These are phyloP conservation scores for Calliopum simillimum DNA, from an alignment of 2,888 invertebrate genomes.

Conservation along the genomic window DNA sequence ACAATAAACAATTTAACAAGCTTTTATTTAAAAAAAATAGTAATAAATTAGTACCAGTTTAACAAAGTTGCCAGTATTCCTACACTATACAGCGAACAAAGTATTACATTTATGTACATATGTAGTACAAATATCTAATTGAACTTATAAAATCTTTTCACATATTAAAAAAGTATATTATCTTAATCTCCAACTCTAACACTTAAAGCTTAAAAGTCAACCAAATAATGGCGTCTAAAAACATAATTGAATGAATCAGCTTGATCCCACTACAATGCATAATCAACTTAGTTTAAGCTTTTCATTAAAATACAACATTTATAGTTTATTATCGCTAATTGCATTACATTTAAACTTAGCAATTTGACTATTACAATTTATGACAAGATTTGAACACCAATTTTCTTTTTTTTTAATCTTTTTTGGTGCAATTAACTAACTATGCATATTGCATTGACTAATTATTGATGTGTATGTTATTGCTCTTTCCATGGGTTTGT, in stretches of 20 bases:
- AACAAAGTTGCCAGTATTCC: background rate
- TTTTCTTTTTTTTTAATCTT: background rate
- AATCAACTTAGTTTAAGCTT: background rate
- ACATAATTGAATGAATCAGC: background rate
- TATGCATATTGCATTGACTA: conserved; percentile 16
- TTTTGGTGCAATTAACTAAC: background rate
- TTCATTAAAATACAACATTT: too few relatives aligned
- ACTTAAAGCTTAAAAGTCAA: too few relatives aligned
- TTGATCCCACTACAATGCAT: conserved; percentile 5
- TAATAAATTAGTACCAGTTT: background rate
- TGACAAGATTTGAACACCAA: conserved; percentile 23
- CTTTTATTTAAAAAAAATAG: conserved; percentile 13
- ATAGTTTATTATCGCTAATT: too few relatives aligned
- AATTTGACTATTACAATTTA: background rate
- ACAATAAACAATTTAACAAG: conserved; percentile 23
- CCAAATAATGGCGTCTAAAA: background rate
- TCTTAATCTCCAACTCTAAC: too few relatives aligned
- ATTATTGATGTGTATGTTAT: conserved; percentile 29
- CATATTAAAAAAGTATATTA: background rate
- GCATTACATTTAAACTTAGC: too few relatives aligned
- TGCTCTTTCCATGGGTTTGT: conserved; percentile 26
- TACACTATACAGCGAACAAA: background rate
- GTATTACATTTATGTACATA: background rate
- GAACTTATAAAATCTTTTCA: conserved; percentile 13
- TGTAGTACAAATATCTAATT: background rate